Evolutionary conservation across 2,797 vertebrate species (phyloP).

Genomic region (Gastrophryne carolinensis): DNA sequence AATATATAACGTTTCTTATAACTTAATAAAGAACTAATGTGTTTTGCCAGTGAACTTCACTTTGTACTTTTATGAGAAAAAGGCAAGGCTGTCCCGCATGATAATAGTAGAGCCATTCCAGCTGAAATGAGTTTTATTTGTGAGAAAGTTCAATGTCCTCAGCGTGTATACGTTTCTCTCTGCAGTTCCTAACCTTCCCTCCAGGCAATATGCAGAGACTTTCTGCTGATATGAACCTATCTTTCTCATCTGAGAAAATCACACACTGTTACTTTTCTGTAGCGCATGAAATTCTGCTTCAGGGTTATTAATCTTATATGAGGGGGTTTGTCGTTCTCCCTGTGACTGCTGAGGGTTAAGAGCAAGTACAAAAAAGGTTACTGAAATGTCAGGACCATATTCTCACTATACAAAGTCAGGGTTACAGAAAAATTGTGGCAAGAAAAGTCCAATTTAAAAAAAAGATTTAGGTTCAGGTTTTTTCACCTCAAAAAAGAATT

Average conservation of each 20-base stretch:
- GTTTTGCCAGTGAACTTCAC: no score
- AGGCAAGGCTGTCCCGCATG: neutral
- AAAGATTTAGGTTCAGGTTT: neutral
- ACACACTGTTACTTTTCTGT: slow-evolving; percentile 27
- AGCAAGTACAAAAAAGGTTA: slow-evolving; percentile 40
- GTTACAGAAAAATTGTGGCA: slow-evolving; percentile 4
- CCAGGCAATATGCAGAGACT: slow-evolving; percentile 33
- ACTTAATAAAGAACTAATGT: no score
- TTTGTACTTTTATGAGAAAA: neutral
- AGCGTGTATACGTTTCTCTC: slow-evolving; percentile 5
- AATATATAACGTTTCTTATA: no score
- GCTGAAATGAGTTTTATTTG: neutral
- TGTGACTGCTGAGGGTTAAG: slow-evolving; percentile 37
- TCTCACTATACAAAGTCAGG: slow-evolving; percentile 16
- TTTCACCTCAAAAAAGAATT: slow-evolving; percentile 14
- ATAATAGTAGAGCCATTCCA: neutral
- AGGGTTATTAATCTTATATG: slow-evolving; percentile 42
- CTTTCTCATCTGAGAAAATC: slow-evolving; percentile 39
- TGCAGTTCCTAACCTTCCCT: slow-evolving; percentile 6
- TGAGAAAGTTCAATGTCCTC: slow-evolving; percentile 9
- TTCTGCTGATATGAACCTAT: slow-evolving; percentile 39
- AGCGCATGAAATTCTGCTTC: slow-evolving; percentile 23
- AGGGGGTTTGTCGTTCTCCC: slow-evolving; percentile 3
- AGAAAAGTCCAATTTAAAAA: neutral
- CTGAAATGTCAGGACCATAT: slow-evolving; percentile 36